Evolutionary conservation across 1,140 invertebrate species (phyloP), one percentile per base, ranked within the genome.

Genomic region (Bombus breviceps): DNA sequence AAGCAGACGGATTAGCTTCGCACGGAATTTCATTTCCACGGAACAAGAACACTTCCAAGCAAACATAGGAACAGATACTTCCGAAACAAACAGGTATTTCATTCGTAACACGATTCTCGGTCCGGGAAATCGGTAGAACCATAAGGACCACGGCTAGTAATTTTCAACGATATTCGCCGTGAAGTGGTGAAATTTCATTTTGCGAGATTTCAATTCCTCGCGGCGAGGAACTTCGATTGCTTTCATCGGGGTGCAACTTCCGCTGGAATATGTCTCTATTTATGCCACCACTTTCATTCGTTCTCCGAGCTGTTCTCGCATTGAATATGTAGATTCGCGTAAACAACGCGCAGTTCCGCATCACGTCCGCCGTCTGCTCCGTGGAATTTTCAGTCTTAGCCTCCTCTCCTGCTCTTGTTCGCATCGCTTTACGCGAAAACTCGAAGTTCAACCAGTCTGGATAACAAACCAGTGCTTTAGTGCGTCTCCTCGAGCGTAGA

Each of bases 291-390:
- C 13, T 32, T 28, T 64, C 41, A 37, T 76, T 73, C 43, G 4
- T 43, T 25, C 39, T 25, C 10, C 47, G 18, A 53, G 47, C 28
- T 10, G 1, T 8, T 8, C 71, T 22, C 59, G 18, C 28, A 32
- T 83, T 76, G 32, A 53, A 68, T 76, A 83, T 83, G 72, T 43
- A 83, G 64, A 83, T 75, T 68, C 43, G 25, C 81, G 59, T 47
- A 74, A 83, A 68, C 81, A 83, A 43, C 68, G 72, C 37, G 4
- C 5, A 32, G 28, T 22, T 39, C 32, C 18, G 18, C 47, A 18
- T 53, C 47, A 53, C 47, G 47, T 53, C 47, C 47, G 6, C 47
- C 18, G 47, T 53, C 18, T 53, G 28, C 32, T 32, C n/a, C 22
- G 78, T 34, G 22, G 15, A 57, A 69, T 71, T 81, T 78, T 66